Conservation (phyloP, 2,113 vertebrate species). For the Sula dactylatra region DNA sequence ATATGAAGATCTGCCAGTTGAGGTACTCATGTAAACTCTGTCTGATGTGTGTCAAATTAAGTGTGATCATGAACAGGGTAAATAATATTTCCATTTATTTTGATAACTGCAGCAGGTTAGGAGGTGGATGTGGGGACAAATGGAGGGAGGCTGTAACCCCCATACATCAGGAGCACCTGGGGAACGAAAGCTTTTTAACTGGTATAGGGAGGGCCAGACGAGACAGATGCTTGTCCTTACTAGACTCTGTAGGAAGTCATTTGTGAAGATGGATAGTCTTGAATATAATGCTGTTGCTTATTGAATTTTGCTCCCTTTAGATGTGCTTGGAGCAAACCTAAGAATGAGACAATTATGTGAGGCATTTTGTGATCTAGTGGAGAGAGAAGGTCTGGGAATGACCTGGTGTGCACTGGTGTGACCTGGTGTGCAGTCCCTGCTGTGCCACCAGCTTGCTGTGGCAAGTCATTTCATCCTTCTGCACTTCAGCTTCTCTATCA, state of each 20-base stretch:
- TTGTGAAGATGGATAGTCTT: background rate
- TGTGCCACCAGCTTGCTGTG: background rate
- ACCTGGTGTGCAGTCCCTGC: background rate
- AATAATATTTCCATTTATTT: background rate
- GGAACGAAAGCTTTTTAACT: background rate
- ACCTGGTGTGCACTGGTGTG: background rate
- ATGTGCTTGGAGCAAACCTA: background rate
- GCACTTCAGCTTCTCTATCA: background rate
- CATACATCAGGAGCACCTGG: background rate
- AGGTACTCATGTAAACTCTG: background rate
- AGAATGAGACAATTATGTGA: background rate
- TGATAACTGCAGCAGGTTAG: background rate
- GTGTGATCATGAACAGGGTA: background rate
- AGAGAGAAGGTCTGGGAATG: background rate
- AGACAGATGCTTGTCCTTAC: background rate
- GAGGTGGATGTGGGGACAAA: background rate
- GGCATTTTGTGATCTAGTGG: background rate
- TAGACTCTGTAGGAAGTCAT: background rate
- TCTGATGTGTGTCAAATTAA: background rate
- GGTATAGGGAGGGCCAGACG: background rate
- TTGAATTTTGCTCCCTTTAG: background rate
- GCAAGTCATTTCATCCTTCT: background rate
- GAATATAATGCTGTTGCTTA: background rate
- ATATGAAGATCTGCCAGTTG: background rate
- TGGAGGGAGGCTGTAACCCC: background rate